Base-by-base conservation (phyloP, 2,888 invertebrate species). In the Malacosoma neustria region DNA sequence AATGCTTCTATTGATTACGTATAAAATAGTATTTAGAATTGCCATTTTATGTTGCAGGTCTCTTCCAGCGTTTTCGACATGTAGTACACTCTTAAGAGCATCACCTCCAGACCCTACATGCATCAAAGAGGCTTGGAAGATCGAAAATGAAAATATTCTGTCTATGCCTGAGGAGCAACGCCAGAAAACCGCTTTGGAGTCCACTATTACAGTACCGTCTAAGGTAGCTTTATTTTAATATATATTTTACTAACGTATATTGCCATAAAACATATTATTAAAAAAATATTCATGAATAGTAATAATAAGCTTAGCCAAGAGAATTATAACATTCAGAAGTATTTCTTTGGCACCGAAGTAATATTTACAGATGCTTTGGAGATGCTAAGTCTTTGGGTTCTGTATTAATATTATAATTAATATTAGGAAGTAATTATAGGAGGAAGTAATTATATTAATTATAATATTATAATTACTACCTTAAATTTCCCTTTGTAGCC, bases 121-220 rank as follows among this genome's bases (percentile, higher is more conserved):
- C 29, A 52, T 62, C 4, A 80, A 74, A 35, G 89, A 89, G 49
- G 85, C 87, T 3, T 79, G 84, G 1, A 74, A 56, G 39, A 77
- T 89, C 33, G 88, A 90, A 34, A 66, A 85, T 45, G 76, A 81
- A n/a, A 31, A 64, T 3, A 73, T 87, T 13, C 49, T 89, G 12
- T 61, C 86, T 29, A 65, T 80, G 34, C 80, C 86, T 2, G 87
- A 87, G 36, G 88, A 90, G 56, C 45, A 69, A 1, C 71, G 72
- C 34, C 81, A 88, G 35, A 80, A 77, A 49, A 41, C 35, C 32
- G 57, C 59, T 34, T 57, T 88, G 49, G 84, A 88, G 39, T 75
- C 80, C 37, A 79, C 80, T 32, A 91, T 92, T 58, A 72, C 80
- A 15, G 87, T 91, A 5, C 82, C 89, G 33, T 69, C 68, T 7